Conservation (phyloP, 1,140 invertebrate species). For the Tribolium castaneum region DNA sequence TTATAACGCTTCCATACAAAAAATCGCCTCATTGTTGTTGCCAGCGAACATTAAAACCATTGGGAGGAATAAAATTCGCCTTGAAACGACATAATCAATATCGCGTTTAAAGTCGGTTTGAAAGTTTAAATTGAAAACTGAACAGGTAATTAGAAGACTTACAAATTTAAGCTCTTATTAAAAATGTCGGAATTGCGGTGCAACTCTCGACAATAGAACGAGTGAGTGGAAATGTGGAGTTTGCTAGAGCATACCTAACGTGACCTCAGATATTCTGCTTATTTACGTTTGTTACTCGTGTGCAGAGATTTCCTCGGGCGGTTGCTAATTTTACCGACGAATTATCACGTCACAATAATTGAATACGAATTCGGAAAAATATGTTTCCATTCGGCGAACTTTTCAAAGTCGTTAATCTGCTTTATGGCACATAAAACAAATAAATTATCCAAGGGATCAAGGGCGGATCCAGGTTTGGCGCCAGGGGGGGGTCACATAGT, state of each 20-base stretch:
- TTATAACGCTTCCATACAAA: not conserved
- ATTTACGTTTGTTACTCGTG: slow-evolving; percentile 15
- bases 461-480: too few species aligned
- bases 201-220: not conserved
- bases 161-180: not conserved
- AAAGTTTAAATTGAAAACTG: slow-evolving; percentile 18
- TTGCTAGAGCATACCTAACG: slow-evolving; percentile 15
- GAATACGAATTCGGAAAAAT: not conserved
- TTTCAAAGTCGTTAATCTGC: not conserved
- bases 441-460: not conserved
- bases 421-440: not conserved
- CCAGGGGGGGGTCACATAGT: too few species aligned
- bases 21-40: not conserved
- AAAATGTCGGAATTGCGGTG: not conserved
- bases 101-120: not conserved
- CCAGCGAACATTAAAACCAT: not conserved
- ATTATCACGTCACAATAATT: not conserved
- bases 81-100: not conserved
- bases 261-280: slow-evolving; percentile 12
- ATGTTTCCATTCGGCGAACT: not conserved
- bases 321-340: slow-evolving; percentile 2
- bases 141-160: slow-evolving; percentile 2
- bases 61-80: not conserved
- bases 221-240: slow-evolving; percentile 3
- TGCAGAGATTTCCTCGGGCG: not conserved